Evolutionary conservation across 1,140 invertebrate species (phyloP).

Genomic region (Orussus abietinus): DNA sequence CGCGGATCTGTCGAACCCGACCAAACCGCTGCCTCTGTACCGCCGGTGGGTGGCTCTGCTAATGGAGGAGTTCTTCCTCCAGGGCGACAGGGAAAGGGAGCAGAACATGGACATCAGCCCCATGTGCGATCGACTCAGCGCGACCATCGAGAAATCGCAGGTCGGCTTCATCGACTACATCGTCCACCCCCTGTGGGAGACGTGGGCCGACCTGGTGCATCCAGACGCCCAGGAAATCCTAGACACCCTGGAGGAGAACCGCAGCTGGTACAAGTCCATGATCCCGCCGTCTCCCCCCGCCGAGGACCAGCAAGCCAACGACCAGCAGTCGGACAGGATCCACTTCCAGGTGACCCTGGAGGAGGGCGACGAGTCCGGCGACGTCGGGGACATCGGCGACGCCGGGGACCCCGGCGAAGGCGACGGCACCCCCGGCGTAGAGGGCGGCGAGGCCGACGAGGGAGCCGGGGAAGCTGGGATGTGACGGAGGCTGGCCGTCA

Average conservation of each 20-base stretch:
- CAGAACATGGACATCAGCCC: slow-evolving; percentile 93
- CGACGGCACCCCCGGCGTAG: slow-evolving; percentile 50
- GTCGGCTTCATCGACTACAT: slow-evolving; percentile 99
- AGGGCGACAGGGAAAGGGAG: slow-evolving; percentile 90
- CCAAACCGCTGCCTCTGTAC: slow-evolving; percentile 94
- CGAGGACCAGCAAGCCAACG: slow-evolving; percentile 43
- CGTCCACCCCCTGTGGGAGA: slow-evolving; percentile 98
- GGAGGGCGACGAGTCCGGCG: slow-evolving; percentile 70
- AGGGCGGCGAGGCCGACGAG: slow-evolving; percentile 46
- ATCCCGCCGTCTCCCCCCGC: slow-evolving; percentile 73
- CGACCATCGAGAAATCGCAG: slow-evolving; percentile 95
- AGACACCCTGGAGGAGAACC: slow-evolving; percentile 95
- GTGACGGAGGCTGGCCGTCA: slow-evolving; percentile 83
- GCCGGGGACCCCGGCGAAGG: slow-evolving; percentile 32
- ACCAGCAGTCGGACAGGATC: slow-evolving; percentile 60
- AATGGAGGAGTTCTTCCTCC: slow-evolving; percentile 97
- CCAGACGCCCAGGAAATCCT: slow-evolving; percentile 97
- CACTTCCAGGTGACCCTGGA: slow-evolving; percentile 79
- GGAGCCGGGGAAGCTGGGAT: slow-evolving; percentile 63
- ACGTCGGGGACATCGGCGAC: slow-evolving; percentile 46
- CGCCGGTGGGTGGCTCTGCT: slow-evolving; percentile 87
- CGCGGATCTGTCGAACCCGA: slow-evolving; percentile 97
- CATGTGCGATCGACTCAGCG: slow-evolving; percentile 94
- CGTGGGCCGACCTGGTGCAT: slow-evolving; percentile 98
- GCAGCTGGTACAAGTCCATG: slow-evolving; percentile 94